These are phyloP conservation scores for Anas bahamensis DNA, from an alignment of 2,797 vertebrate species.

Conservation along the genomic window DNA sequence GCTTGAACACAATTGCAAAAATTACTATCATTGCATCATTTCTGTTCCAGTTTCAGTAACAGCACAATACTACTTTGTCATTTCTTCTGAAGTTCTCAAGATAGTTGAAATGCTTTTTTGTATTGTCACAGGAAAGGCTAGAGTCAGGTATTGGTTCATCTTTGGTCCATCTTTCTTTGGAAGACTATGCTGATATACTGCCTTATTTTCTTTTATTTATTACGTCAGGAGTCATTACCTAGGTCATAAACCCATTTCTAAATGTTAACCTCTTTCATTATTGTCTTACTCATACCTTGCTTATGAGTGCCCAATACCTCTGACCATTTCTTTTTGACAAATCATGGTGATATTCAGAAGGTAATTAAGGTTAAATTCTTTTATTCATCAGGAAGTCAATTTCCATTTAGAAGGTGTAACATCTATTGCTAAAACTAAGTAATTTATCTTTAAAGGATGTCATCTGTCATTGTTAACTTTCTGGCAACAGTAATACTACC, in stretches of 20 bases:
- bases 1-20: not conserved
- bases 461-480: conserved; percentile 35
- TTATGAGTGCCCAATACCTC: not conserved
- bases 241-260: not conserved
- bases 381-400: conserved; percentile 44
- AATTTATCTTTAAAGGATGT: conserved; percentile 40
- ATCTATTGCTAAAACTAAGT: conserved; percentile 2
- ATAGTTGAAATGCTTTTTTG: not conserved
- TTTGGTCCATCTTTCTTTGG: too few species aligned
- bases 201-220: conserved; percentile 6
- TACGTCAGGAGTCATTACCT: not conserved
- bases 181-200: not conserved
- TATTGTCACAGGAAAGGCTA: not conserved
- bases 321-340: conserved; percentile 13
- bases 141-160: not conserved
- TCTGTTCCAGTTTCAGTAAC: not conserved
- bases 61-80: not conserved
- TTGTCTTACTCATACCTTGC: not conserved
- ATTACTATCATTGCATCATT: not conserved
- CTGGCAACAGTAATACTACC: not conserved
- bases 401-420: conserved; percentile 50
- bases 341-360: not conserved
- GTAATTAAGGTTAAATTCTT: conserved; percentile 25
- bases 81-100: not conserved
- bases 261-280: conserved; percentile 24